Evolutionary conservation across 2,797 vertebrate species (phyloP), one percentile per base, ranked within the genome.

Genomic region (Halcyon badia): DNA sequence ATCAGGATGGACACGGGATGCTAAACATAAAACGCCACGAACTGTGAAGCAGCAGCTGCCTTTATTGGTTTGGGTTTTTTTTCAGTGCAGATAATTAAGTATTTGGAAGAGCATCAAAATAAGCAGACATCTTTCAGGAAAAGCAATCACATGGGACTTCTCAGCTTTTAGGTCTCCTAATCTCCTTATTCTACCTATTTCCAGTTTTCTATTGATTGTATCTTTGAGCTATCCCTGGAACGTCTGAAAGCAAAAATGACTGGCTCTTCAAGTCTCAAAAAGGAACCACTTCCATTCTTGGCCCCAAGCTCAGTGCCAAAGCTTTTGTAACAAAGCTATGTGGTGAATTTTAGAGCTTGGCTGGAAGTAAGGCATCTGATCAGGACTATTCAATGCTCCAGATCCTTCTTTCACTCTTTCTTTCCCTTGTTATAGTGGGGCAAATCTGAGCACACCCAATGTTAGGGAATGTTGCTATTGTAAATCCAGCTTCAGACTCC

Each of bases 1-100:
- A 72, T 42, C 42, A 80, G 26, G 35, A 9, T 84, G 92, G 81
- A 94, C 39, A 48, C 44, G 42, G 33, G 64, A 83, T 81, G 39
- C 26, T 69, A 33, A 86, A 68, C 2, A 31, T 18, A 87, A 73
- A 71, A 84, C 7, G 0, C 48, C 18, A 8, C 33, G 68, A 91
- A 86, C 84, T 87, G 51, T 93, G 75, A 73, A 95, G 64, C 39
- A 94, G 79, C 87, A 94, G 58, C 73, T 96, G 91, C 75, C 37
- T 94, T 90, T 75, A 71, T 93, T 96, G 49, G 37, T 39, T 51
- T 52, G 28, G 25, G 37, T 33, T n/a, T 12, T 95, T 95, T 71
- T 95, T 76, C 49, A 81, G 57, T 76, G 66, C 56, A 93, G 72
- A 90, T 94, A 97, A 93, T 97, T 91, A 97, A 98, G 84, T 87